Evolutionary conservation across 1,140 invertebrate species (phyloP).

Genomic region (Solen grandis): DNA sequence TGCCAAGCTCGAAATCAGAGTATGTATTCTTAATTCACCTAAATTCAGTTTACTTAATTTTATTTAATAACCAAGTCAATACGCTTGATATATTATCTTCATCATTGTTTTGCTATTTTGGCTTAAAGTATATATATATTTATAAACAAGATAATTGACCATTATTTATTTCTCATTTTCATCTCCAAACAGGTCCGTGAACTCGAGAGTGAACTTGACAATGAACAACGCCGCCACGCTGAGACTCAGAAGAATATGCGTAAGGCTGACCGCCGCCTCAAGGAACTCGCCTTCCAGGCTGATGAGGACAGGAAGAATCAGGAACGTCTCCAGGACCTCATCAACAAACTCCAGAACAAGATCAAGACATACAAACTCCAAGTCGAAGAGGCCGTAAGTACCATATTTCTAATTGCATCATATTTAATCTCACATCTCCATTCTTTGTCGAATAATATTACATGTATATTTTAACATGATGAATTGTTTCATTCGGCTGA

Average conservation of each 20-base stretch:
- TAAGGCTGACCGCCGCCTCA: constrained; percentile 90
- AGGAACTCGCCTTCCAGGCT: constrained; percentile 89
- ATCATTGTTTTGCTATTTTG: background rate
- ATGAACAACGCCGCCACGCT: constrained; percentile 96
- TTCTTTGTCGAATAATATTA: background rate
- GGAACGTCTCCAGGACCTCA: constrained; percentile 98
- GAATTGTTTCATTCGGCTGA: background rate
- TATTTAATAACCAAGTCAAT: background rate
- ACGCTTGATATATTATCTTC: background rate
- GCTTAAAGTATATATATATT: background rate
- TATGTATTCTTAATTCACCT: constrained; percentile 59
- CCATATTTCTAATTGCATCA: background rate
- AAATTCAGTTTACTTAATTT: background rate
- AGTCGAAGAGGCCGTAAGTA: constrained; percentile 95
- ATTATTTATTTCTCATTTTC: background rate
- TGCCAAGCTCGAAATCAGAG: constrained; percentile 83
- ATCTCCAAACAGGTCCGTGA: constrained; percentile 82
- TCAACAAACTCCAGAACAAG: constrained; percentile 99
- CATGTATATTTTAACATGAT: background rate
- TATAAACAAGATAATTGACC: background rate
- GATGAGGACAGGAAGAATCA: constrained; percentile 99
- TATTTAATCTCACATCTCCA: background rate
- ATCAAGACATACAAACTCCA: constrained; percentile 99
- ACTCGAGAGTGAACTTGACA: constrained; percentile 98
- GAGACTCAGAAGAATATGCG: constrained; percentile 86